phyloP scores from a whole-genome alignment of 2,797 vertebrate genomes.

The Hemibagrus guttatus region DNA sequence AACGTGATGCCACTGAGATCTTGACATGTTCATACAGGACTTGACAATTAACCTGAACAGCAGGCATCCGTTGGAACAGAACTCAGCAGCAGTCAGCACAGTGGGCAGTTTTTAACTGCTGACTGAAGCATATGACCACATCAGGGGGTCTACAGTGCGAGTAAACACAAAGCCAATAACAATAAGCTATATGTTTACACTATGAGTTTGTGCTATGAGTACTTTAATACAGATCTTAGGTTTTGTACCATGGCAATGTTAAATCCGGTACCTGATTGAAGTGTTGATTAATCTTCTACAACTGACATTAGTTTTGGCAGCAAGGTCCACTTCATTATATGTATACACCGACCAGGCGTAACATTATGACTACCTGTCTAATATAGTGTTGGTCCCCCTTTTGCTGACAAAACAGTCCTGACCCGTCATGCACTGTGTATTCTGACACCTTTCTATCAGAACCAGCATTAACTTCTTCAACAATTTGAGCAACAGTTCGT shows the following conservation, averaged over 20 bases:
- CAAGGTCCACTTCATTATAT: not conserved
- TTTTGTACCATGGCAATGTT: not conserved
- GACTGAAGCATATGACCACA: not conserved
- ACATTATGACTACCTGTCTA: too few species aligned
- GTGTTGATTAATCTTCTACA: not conserved
- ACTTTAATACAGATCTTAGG: not conserved
- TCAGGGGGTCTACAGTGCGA: not conserved
- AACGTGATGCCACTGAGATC: not conserved
- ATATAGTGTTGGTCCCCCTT: too few species aligned
- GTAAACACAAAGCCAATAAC: not conserved
- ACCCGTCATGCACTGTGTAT: too few species aligned
- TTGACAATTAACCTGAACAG: not conserved
- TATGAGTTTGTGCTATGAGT: not conserved
- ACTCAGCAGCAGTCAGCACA: conserved; percentile 1
- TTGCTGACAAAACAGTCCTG: too few species aligned
- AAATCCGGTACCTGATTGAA: not conserved
- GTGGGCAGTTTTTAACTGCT: not conserved
- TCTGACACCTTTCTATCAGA: too few species aligned
- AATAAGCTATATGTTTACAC: not conserved
- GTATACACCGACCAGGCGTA: too few species aligned
- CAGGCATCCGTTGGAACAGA: not conserved
- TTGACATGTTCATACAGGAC: not conserved
- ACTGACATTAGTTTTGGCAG: not conserved
- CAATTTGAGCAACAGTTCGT: too few species aligned
- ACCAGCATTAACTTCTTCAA: too few species aligned